Evolutionary conservation across 2,113 vertebrate species (phyloP).

Genomic region (cat (Felis catus)): F.catus_Fca126_mat1.0 CM031423.1:58419001-58419500

Average conservation of each 20-base stretch:
- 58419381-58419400: background rate
- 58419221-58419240: background rate
- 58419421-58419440: background rate
- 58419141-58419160: background rate
- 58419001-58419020: background rate
- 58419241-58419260: background rate
- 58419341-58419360: background rate
- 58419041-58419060: background rate
- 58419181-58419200: background rate
- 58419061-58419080: fast-evolving
- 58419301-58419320: background rate
- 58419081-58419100: fast-evolving
- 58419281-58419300: background rate
- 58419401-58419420: background rate
- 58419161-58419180: background rate
- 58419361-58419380: background rate
- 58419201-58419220: background rate
- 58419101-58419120: no score
- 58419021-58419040: background rate
- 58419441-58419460: background rate
- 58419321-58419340: background rate
- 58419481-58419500: background rate
- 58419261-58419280: background rate
- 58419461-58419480: background rate
- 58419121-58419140: background rate